These are phyloP conservation scores for Festucalex cinctus DNA, from an alignment of 2,113 vertebrate species.

Conservation along the genomic window DNA sequence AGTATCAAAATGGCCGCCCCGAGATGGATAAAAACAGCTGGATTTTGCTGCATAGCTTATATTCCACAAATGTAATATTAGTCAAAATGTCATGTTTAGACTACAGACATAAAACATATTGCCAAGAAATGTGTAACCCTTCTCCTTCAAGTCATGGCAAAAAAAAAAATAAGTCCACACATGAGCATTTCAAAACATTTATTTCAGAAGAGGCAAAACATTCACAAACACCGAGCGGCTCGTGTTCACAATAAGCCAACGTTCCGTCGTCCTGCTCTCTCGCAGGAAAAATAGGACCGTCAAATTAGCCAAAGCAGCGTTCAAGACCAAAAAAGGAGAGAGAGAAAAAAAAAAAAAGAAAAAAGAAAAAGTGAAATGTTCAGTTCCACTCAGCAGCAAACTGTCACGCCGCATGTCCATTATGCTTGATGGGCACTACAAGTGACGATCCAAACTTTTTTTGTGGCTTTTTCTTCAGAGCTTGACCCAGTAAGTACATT, in stretches of 20 bases:
- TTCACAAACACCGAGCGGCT: conserved; percentile 63
- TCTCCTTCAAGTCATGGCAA: too few relatives aligned
- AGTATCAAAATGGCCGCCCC: too few relatives aligned
- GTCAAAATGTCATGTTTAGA: too few relatives aligned
- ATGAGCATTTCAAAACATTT: conserved; percentile 31
- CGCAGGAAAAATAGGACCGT: not conserved
- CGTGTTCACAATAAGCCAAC: conserved; percentile 18
- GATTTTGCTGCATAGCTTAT: too few relatives aligned
- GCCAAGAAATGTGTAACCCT: too few relatives aligned
- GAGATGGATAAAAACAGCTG: too few relatives aligned
- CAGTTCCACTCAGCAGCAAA: conserved; percentile 61
- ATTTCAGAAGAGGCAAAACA: conserved; percentile 54
- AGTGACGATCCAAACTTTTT: conserved; percentile 8
- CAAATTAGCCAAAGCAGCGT: not conserved
- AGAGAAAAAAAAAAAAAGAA: conserved; percentile 51
- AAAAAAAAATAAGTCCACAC: not conserved
- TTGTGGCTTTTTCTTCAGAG: conserved; percentile 10
- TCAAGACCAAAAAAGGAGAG: conserved; percentile 37
- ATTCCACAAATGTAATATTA: too few relatives aligned
- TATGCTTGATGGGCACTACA: conserved; percentile 4
- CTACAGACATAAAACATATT: too few relatives aligned
- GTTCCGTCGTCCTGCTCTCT: conserved; percentile 1
- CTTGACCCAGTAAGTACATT: conserved; percentile 12
- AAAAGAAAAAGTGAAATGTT: conserved; percentile 44
- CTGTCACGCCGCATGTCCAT: conserved; percentile 35